phyloP scores from a whole-genome alignment of 2,113 vertebrate species.

The Neolamprologus toae region DNA sequence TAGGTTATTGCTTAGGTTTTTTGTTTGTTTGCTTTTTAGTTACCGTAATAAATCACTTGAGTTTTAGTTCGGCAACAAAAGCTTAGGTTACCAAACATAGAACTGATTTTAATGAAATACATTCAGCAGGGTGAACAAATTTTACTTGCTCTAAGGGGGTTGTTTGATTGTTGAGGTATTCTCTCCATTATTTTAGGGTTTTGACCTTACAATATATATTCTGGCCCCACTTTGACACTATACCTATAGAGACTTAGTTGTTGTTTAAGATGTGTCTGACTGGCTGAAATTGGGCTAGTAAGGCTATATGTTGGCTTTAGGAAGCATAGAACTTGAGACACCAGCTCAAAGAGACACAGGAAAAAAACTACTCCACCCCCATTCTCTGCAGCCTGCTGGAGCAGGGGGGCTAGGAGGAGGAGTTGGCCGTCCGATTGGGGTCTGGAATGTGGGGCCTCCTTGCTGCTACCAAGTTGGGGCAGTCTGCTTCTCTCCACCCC shows the following conservation, averaged over 20 bases:
- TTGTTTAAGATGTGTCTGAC: neutral
- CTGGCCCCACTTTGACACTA: neutral
- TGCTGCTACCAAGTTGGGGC: fast-evolving
- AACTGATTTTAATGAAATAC: neutral
- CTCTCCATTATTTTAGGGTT: neutral
- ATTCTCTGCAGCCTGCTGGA: neutral
- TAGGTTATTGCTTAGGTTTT: neutral
- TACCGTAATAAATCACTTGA: neutral
- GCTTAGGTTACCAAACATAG: neutral
- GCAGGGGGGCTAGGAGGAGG: neutral
- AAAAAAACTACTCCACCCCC: fast-evolving
- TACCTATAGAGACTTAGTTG: neutral
- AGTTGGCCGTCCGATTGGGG: neutral
- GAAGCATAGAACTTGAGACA: neutral
- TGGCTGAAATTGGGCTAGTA: neutral
- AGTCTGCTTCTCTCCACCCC: neutral
- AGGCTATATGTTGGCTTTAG: neutral
- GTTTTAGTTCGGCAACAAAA: neutral
- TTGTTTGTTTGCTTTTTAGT: neutral
- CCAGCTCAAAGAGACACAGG: neutral
- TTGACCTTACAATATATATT: neutral
- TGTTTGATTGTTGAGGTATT: neutral
- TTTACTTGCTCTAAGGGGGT: neutral
- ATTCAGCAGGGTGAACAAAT: neutral
- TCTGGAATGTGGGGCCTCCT: neutral